Evolutionary conservation across 2,888 invertebrate genomes (phyloP), one percentile per base, ranked within the genome.

Genomic region (Sarcophaga rosellei): DNA sequence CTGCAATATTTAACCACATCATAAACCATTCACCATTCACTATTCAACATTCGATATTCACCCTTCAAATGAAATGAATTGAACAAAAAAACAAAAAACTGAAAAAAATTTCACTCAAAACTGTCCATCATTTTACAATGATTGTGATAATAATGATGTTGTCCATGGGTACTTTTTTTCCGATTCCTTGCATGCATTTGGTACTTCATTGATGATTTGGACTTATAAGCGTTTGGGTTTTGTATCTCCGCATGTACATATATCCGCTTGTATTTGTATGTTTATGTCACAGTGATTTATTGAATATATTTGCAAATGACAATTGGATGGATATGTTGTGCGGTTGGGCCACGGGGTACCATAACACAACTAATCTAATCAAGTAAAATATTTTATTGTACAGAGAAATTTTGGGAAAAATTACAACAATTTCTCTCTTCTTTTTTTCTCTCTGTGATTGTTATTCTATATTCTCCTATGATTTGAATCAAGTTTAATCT

Each of bases 271-370:
- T 77, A 77, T 74, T 73, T 73, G 53, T 72, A 70, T 72, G 20
- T 70, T 20, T 47, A 65, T 85, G 87, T 81, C 83, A 79, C 23
- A 78, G 81, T 88, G 87, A 88, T 87, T 87, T 88, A 88, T 88
- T 85, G 85, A 84, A 85, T 84, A 82, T 84, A 84, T 88, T 85
- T 88, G 87, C 62, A 87, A 88, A 83, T 83, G 86, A 86, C 86
- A 86, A 78, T 78, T 75, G 81, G 74, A 73, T 83, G 76, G 12
- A 70, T 72, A 25, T 72, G 45, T 72, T 84, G 79, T 53, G n/a
- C n/a, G 75, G 81, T 63, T 69, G 25, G 62, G 72, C 66, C 84
- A 84, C 70, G 59, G 72, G 84, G 79, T 81, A 85, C 23, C 74
- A 84, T 69, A 68, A 76, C 80, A 73, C 8, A 59, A 47, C 62